Evolutionary conservation across 2,888 invertebrate genomes (phyloP).

Genomic region (Raillietiella orientalis): DNA sequence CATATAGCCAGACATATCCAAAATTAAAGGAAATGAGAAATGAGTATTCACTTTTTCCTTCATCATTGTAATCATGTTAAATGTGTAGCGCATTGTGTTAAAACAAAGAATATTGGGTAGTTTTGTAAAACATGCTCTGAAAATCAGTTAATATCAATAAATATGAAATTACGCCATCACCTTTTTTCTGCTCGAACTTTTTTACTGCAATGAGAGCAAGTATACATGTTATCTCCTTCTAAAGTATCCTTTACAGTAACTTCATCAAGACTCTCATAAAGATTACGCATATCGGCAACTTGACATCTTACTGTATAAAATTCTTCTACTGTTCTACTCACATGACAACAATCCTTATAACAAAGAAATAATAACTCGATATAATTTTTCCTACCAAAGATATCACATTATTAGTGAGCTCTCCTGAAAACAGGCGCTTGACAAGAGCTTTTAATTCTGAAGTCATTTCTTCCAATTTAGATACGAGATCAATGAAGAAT

Average conservation of each 20-base stretch:
- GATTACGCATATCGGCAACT: conserved; percentile 80
- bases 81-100: conserved; percentile 87
- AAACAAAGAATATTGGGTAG: conserved; percentile 74
- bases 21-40: conserved; percentile 67
- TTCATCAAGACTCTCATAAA: conserved; percentile 77
- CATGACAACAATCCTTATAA: conserved; percentile 57
- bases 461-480: conserved; percentile 84
- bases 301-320: conserved; percentile 89
- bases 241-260: conserved; percentile 89
- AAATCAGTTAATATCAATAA: conserved; percentile 7
- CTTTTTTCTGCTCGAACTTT: conserved; percentile 83
- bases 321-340: conserved; percentile 72
- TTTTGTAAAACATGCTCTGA: conserved; percentile 67
- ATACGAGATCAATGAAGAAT: conserved; percentile 83
- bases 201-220: conserved; percentile 73
- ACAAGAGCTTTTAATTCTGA: conserved; percentile 57
- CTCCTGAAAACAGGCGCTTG: conserved; percentile 69
- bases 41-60: conserved; percentile 93
- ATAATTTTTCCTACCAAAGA: conserved; percentile 29
- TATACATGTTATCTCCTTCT: conserved; percentile 93
- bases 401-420: conserved; percentile 77
- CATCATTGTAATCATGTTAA: conserved; percentile 88
- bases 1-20: conserved; percentile 82
- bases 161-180: conserved; percentile 12
- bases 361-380: conserved; percentile 3